These are phyloP conservation scores for Gastrophysa polygoni DNA, from an alignment of 2,888 invertebrate species.

Conservation along the genomic window DNA sequence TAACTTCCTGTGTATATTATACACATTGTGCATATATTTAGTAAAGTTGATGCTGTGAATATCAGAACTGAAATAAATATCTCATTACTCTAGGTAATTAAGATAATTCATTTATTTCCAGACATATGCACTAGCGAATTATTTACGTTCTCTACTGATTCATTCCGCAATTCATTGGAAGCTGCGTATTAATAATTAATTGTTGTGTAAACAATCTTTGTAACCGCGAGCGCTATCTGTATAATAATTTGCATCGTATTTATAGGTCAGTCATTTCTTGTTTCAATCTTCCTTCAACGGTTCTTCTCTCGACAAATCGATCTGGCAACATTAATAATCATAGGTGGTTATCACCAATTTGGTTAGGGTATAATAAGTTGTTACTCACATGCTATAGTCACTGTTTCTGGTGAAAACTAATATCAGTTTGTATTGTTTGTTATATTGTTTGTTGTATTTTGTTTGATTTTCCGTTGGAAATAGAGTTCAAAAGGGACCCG, in stretches of 20 bases:
- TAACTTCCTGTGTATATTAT: constrained; percentile 5
- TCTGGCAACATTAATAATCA: no score
- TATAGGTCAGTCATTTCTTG: neutral
- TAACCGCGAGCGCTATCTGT: constrained; percentile 1
- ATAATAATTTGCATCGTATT: neutral
- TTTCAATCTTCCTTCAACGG: no score
- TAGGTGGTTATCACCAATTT: no score
- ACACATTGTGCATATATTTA: constrained; percentile 1
- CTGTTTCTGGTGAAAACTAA: no score
- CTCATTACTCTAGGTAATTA: constrained; percentile 1
- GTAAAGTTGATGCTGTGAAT: neutral
- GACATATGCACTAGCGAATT: constrained; percentile 1
- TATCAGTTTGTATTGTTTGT: no score
- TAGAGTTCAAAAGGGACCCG: no score
- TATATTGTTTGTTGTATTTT: no score
- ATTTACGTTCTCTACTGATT: constrained; percentile 9
- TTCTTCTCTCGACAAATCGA: no score
- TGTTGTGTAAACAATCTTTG: constrained; percentile 9
- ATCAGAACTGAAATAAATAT: neutral
- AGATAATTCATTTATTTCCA: constrained; percentile 9
- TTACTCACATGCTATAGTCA: no score
- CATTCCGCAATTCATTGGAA: constrained; percentile 2
- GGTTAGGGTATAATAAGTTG: no score
- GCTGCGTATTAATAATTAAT: constrained; percentile 3
- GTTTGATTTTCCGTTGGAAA: no score